Conservation (phyloP, 2,888 invertebrate species). For the Xestia xanthographa region DNA sequence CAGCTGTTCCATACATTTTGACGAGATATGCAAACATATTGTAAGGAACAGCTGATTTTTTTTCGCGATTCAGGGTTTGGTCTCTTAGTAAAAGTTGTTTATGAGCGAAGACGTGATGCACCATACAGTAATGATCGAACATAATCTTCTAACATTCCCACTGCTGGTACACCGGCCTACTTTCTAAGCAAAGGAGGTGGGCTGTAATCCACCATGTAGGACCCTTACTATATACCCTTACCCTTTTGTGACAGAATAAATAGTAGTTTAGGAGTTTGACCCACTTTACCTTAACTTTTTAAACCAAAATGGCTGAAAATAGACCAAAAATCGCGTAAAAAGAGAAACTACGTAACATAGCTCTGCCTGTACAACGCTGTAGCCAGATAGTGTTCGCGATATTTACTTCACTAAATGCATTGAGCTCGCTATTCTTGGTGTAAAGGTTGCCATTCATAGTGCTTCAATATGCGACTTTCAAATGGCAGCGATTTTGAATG, state of each 20-base stretch:
- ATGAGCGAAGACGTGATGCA: no score
- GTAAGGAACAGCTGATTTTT: no score
- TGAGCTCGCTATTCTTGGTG: conserved; percentile 45
- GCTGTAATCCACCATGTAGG: background rate
- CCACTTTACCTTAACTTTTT: background rate
- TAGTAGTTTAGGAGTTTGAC: background rate
- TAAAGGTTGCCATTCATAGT: conserved; percentile 53
- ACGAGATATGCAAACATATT: no score
- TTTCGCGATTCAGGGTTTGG: no score
- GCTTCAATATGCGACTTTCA: conserved; percentile 45
- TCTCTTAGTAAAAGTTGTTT: no score
- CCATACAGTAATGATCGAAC: background rate
- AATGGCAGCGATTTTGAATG: conserved; percentile 53
- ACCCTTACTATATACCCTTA: background rate
- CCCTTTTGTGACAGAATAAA: background rate
- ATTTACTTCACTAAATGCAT: conserved; percentile 66
- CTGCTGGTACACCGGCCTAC: background rate
- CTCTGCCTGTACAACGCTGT: conserved; percentile 19
- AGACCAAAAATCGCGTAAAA: conserved; percentile 35
- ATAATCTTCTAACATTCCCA: background rate
- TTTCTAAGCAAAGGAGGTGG: background rate
- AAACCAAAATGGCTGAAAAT: background rate
- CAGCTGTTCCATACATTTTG: no score
- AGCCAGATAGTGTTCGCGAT: conserved; percentile 60
- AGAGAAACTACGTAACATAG: conserved; percentile 16